These are phyloP conservation scores for Trochalopteron elliotii DNA, from an alignment of 2,113 vertebrate species.

Conservation along the genomic window DNA sequence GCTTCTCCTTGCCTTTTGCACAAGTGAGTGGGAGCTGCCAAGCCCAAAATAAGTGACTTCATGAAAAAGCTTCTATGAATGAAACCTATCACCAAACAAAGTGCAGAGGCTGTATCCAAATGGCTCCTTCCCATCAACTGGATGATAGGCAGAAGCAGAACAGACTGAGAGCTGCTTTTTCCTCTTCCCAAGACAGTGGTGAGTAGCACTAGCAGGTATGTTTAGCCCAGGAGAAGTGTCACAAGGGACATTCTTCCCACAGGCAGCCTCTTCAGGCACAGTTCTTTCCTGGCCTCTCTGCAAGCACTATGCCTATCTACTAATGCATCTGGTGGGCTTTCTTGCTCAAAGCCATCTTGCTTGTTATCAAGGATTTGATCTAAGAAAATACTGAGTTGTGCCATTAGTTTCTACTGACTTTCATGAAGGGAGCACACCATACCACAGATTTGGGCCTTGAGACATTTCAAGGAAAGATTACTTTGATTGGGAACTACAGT, in stretches of 20 bases:
- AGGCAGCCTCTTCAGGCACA: neutral
- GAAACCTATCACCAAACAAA: neutral
- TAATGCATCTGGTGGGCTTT: neutral
- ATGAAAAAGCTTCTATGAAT: neutral
- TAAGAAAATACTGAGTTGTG: neutral
- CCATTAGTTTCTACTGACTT: neutral
- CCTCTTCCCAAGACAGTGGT: neutral
- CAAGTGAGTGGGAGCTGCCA: neutral
- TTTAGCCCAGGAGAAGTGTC: neutral
- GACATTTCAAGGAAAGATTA: neutral
- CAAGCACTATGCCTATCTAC: neutral
- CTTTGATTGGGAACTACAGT: neutral
- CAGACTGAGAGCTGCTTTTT: neutral
- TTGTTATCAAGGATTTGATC: neutral
- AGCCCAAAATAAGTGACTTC: neutral
- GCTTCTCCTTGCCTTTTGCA: neutral
- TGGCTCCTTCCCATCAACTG: neutral
- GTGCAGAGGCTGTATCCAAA: neutral
- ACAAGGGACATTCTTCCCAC: neutral
- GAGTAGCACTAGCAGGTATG: neutral
- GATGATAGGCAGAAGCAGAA: neutral
- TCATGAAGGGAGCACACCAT: neutral
- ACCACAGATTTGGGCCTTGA: neutral
- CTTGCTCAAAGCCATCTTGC: neutral
- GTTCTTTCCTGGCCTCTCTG: neutral